Evolutionary conservation across 2,888 invertebrate genomes (phyloP).

Genomic region (Scrobipalpa atriplicella): DNA sequence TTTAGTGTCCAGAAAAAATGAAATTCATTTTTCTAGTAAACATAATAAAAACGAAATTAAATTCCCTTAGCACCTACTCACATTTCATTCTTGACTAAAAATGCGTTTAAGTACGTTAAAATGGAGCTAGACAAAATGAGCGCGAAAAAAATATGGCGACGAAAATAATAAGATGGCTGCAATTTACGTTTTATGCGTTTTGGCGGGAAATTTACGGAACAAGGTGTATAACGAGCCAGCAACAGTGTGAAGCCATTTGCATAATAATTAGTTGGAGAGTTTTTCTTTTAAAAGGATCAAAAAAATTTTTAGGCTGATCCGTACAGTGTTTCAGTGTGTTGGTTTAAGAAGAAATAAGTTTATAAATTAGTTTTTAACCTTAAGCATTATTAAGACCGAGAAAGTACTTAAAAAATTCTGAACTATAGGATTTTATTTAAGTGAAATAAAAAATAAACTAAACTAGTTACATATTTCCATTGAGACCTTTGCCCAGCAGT

Average conservation of each 20-base stretch:
- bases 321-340: background rate
- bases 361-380: too few species aligned
- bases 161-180: background rate
- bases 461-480: too few species aligned
- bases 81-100: background rate
- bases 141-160: background rate
- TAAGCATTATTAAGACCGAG: too few species aligned
- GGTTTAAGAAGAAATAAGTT: background rate
- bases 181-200: background rate
- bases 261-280: background rate
- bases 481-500: too few species aligned
- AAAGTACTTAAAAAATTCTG: too few species aligned
- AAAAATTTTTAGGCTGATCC: background rate
- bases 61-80: too few species aligned
- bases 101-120: background rate
- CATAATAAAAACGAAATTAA: too few species aligned
- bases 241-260: constrained; percentile 11
- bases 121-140: background rate
- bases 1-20: too few species aligned
- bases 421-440: too few species aligned
- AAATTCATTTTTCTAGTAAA: too few species aligned
- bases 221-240: constrained; percentile 1
- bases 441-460: too few species aligned
- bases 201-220: background rate
- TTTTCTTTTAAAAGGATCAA: background rate